Evolutionary conservation across 2,113 vertebrate species (phyloP).

Genomic region (Malurus melanocephalus): DNA sequence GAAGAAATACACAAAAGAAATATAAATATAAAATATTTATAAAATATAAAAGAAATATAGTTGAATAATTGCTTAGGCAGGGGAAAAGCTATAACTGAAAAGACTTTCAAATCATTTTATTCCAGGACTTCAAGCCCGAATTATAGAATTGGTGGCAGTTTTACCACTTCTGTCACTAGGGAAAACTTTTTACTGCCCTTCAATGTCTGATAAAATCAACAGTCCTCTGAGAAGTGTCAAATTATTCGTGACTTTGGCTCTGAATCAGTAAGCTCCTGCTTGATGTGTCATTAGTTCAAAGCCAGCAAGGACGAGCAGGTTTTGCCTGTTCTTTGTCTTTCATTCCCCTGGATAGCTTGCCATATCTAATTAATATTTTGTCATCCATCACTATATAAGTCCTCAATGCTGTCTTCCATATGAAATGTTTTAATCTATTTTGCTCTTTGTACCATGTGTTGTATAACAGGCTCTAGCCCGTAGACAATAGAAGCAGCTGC

Average conservation of each 20-base stretch:
- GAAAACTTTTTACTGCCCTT: slow-evolving; percentile 20
- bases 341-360: slow-evolving; percentile 14
- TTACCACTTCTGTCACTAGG: background rate
- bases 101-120: background rate
- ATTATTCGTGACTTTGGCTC: slow-evolving; percentile 12
- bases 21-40: slow-evolving; percentile 47
- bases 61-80: slow-evolving; percentile 6
- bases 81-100: background rate
- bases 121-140: background rate
- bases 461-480: background rate
- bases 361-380: slow-evolving; percentile 51
- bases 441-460: slow-evolving; percentile 27
- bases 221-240: slow-evolving; percentile 21
- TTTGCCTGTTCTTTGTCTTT: slow-evolving; percentile 24
- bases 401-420: slow-evolving; percentile 7
- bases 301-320: background rate
- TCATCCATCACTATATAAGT: slow-evolving; percentile 11
- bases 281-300: slow-evolving; percentile 47
- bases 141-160: background rate
- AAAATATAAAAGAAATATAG: slow-evolving; percentile 28
- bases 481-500: slow-evolving; percentile 3
- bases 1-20: slow-evolving; percentile 27
- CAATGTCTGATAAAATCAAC: slow-evolving; percentile 27
- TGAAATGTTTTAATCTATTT: slow-evolving; percentile 48
- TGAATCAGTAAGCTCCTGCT: slow-evolving; percentile 1